A percentile compares a stretch with the other conserved stretches of the same genome.
Conservation (phyloP, 64 coral and sea anemone species). For the Porites australiensis region DNA sequence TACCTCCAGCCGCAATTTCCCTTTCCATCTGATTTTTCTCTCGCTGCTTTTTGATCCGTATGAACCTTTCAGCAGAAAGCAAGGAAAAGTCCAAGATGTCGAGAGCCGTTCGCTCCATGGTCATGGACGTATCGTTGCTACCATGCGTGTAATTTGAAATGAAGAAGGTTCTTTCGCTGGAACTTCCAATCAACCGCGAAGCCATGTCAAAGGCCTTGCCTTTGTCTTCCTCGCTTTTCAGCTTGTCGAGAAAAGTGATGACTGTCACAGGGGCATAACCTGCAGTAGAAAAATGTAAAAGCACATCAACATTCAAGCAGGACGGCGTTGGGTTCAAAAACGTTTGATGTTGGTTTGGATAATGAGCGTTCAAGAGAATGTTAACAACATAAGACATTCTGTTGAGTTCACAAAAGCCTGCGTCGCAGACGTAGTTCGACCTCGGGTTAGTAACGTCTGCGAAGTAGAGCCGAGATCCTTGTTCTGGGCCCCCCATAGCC, state of each 20-base stretch:
- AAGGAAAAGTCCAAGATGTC: conserved; percentile 75
- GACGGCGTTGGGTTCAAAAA: too few species aligned
- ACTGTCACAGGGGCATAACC: conserved; percentile 81
- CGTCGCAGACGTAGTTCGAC: too few species aligned
- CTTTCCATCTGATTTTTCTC: conserved; percentile 45
- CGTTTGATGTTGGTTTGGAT: too few species aligned
- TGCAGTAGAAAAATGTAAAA: background rate
- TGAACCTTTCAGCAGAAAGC: conserved; percentile 78
- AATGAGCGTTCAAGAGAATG: too few species aligned
- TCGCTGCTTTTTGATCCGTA: conserved; percentile 68
- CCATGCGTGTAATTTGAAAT: conserved; percentile 78
- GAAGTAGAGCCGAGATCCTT: too few species aligned
- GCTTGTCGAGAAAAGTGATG: conserved; percentile 81
- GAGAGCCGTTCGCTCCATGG: conserved; percentile 58
- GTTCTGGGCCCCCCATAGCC: too few species aligned
- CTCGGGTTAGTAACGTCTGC: too few species aligned
- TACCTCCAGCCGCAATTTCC: background rate
- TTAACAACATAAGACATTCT: too few species aligned
- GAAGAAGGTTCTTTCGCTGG: conserved; percentile 76
- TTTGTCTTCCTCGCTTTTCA: conserved; percentile 58
- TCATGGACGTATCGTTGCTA: conserved; percentile 1
- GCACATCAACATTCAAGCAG: background rate
- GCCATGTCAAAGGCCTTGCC: conserved; percentile 53
- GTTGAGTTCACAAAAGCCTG: too few species aligned
- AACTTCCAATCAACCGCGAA: conserved; percentile 58